Evolutionary conservation across 2,888 invertebrate species (phyloP), one percentile per base, ranked within the genome.

Genomic region (Nebria salina): DNA sequence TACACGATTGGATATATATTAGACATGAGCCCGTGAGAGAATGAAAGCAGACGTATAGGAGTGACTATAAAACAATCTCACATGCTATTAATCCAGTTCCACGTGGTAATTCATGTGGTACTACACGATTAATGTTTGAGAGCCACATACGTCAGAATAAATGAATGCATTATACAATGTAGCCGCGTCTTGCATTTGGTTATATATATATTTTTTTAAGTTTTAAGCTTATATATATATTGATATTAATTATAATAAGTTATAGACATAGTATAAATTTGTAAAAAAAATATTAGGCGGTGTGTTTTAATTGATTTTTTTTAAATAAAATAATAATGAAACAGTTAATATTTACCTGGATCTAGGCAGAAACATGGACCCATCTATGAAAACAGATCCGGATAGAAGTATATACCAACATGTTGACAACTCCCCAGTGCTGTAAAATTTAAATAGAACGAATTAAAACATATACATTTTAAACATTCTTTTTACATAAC

Each of bases 331-430:
- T 20, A 20, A 20, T 3, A 42, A 66, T 43, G 76, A 26, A 70
- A 68, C 4, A 2, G 1, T 26, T 34, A 34, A 11, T 73, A 86
- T 91, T 90, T 90, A 94, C 94, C 94, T 94, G 89, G 93, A 93
- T 85, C 93, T 91, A n/a, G 95, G 95, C 84, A 95, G 90, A 87
- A 94, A 95, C 94, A 96, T 95, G 85, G 95, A 94, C 73, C 95
- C 95, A 88, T 95, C 95, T 89, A 96, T 95, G 91, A 95, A 95
- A 77, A 96, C 95, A 20, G 95, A 95, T 77, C 96, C 96, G 68
- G 94, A 93, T 82, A 96, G 91, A 77, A 96, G 90, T 86, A 96
- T 94, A 89, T 95, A 96, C 95, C 95, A 96, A 87, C 95, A 94
- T 84, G 93, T 93, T 83, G 94, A 94, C 85, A 94, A 87, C 89